Evolutionary conservation across 2,888 invertebrate genomes (phyloP), one percentile per base, ranked within the genome.

Genomic region (Baronia brevicornis): DNA sequence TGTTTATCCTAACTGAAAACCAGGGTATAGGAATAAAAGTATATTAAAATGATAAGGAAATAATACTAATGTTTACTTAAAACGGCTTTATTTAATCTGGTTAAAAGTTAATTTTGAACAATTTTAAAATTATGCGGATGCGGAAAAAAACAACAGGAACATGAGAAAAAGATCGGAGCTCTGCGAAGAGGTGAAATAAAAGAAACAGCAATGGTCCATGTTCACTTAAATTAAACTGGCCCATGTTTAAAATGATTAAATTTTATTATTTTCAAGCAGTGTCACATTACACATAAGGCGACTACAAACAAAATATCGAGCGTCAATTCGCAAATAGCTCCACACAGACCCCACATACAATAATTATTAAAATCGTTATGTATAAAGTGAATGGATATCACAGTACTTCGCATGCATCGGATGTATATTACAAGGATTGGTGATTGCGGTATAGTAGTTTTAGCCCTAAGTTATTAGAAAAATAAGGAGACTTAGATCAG

Each of bases 371-470:
- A 59, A 44, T 53, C 64, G 64, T n/a, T n/a, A n/a, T n/a, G n/a
- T n/a, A n/a, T n/a, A 69, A 65, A 62, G 63, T 66, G 66, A 73
- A 74, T 68, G 64, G 65, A 67, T 78, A 78, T 79, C 78, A 79
- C 79, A 79, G 75, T 73, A 74, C 41, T 54, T 69, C 64, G 61
- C 62, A 69, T 66, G 61, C 41, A 42, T 42, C 25, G 36, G 38
- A 38, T 38, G 31, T 14, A 19, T 7, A 11, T 17, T 12, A 31
- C 31, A 31, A 22, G n/a, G n/a, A n/a, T n/a, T n/a, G n/a, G n/a
- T n/a, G n/a, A n/a, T n/a, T 39, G 41, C 29, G 36, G 30, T 39
- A 30, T 28, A 38, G 36, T 23, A 13, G 29, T 33, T 48, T 45
- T 54, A 59, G 48, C 39, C 46, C 56, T 62, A 60, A 44, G 54